phyloP scores from a whole-genome alignment of 2,113 vertebrate species.

The Panthera leo region DNA sequence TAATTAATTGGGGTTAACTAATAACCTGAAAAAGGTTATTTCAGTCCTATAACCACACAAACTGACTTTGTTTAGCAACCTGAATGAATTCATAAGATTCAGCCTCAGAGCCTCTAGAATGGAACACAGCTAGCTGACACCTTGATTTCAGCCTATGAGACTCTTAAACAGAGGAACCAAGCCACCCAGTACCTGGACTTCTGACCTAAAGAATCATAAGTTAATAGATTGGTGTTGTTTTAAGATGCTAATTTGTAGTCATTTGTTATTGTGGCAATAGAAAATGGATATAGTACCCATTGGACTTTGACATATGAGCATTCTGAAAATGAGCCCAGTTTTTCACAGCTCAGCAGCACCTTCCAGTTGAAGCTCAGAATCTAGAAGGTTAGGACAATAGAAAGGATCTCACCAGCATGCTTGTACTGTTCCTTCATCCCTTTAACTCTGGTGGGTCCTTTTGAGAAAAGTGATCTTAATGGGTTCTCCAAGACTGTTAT shows the following conservation, averaged over 20 bases:
- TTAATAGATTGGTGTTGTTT: not conserved
- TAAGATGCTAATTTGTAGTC: not conserved
- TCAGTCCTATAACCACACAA: not conserved
- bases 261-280: not conserved
- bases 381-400: not conserved
- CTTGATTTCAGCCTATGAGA: not conserved
- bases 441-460: not conserved
- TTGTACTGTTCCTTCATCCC: not conserved
- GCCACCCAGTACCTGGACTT: not conserved
- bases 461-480: not conserved
- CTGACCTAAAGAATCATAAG: not conserved
- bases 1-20: too few relatives aligned
- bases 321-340: not conserved
- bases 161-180: not conserved
- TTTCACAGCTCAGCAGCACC: not conserved
- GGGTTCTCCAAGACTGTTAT: not conserved
- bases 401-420: not conserved
- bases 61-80: not conserved
- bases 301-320: not conserved
- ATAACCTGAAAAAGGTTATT: accelerated
- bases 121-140: not conserved
- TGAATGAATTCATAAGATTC: not conserved
- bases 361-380: not conserved
- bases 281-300: not conserved
- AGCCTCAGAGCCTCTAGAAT: not conserved